Percentiles rank a stretch among this genome's conserved stretches.
These are phyloP conservation scores for Orthonychiurus folsomi DNA, from an alignment of 2,888 invertebrate genomes.

Conservation along the genomic window DNA sequence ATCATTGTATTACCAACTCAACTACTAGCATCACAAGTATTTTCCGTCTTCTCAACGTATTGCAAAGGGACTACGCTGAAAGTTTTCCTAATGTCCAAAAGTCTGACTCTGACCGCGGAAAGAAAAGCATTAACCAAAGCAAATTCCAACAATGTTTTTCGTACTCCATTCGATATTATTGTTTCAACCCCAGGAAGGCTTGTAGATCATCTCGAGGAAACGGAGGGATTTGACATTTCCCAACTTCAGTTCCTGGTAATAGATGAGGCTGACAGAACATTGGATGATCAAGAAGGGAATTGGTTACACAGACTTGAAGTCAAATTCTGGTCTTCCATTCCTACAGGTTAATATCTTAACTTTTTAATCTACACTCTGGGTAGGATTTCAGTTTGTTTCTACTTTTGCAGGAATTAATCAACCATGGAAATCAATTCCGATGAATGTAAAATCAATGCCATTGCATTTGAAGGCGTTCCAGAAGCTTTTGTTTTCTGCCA, in stretches of 20 bases:
- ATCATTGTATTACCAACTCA: constrained; percentile 38
- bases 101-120: constrained; percentile 30
- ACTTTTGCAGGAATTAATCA: constrained; percentile 33
- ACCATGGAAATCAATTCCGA: constrained; percentile 46
- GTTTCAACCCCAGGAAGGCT: constrained; percentile 88
- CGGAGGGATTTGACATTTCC: constrained; percentile 65
- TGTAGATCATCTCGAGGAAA: constrained; percentile 80
- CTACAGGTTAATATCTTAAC: constrained; percentile 24
- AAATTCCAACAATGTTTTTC: constrained; percentile 24
- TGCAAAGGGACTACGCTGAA: constrained; percentile 58
- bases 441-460: constrained; percentile 50
- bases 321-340: constrained; percentile 49
- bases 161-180: constrained; percentile 59
- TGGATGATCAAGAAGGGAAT: constrained; percentile 83
- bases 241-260: constrained; percentile 72
- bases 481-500: constrained; percentile 94
- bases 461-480: constrained; percentile 58
- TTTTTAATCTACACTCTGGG: too few species aligned
- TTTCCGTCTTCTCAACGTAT: constrained; percentile 50
- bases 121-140: constrained; percentile 24
- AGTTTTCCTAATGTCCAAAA: constrained; percentile 50
- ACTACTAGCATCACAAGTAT: constrained; percentile 36
- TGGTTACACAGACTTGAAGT: constrained; percentile 75
- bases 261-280: constrained; percentile 94
- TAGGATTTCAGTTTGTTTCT: constrained; percentile 2